Evolutionary conservation across 2,888 invertebrate genomes (phyloP), one percentile per base, ranked within the genome.

Genomic region (Melangyna quadrimaculata): DNA sequence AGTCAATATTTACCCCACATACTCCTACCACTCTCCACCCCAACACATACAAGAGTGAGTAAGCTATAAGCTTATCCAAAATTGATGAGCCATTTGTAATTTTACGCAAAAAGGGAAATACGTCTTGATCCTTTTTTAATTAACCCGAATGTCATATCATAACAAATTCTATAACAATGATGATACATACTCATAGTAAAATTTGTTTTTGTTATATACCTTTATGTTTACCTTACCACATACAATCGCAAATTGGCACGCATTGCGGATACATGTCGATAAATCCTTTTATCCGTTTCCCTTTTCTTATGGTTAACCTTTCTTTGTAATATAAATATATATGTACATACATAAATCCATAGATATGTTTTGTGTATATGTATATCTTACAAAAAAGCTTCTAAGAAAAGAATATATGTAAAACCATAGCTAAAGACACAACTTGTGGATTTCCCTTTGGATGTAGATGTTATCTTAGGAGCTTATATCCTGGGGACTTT

Each of bases 51-150:
- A 35, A 67, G 67, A 51, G 35, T 24, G n/a, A n/a, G n/a, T n/a
- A n/a, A n/a, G n/a, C n/a, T n/a, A n/a, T n/a, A n/a, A n/a, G 35
- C 51, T 67, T 67, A 67, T 67, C 51, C 67, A 51, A 35, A 35
- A 67, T 35, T 67, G 67, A 67, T 51, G 67, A 67, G n/a, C n/a
- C n/a, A 51, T 67, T 67, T 51, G 51, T 35, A 35, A 65, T 65
- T 32, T 65, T n/a, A 48, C 22, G 29, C 48, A 61, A 37, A 48
- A 48, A 35, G 12, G 35, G 48, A 48, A 24, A 67, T 51, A 51
- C 48, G 67, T 10, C n/a, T 48, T 32, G 35, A 67, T 67, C 51
- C 51, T 35, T 37, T 67, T 67, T 67, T 67, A 67, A 67, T 67
- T 67, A 67, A 37, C 67, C 32, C 24, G 7, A 17, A 24, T 61